Evolutionary conservation across 2,888 invertebrate species (phyloP), one percentile per base, ranked within the genome.

Genomic region (Heteromurus nitidus): DNA sequence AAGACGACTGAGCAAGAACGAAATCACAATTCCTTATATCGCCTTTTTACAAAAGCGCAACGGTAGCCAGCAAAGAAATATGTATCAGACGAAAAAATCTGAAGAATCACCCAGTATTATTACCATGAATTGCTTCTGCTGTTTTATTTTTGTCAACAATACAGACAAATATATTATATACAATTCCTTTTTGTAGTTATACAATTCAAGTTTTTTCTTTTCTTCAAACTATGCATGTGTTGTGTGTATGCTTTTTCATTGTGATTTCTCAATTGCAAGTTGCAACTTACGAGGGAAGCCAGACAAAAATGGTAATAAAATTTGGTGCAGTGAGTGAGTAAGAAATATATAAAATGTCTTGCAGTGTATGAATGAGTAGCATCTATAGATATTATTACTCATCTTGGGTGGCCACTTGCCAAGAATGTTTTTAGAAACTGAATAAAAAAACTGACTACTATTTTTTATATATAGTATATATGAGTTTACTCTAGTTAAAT

Each of bases 231-330:
- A 69, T 67, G 13, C 11, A 36, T 69, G 55, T 30, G 31, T 20
- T 30, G 53, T 53, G 31, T n/a, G n/a, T n/a, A n/a, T n/a, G n/a
- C n/a, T n/a, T 18, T 68, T 53, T 50, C 28, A 68, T 68, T 50
- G 22, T 60, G 42, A 60, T 60, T 72, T 72, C 58, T 44, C 70
- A 72, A 72, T 60, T 16, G 47, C 47, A 58, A 18, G 55, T 55
- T 22, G 22, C 7, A 9, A 53, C 65, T 50, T 20, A 30, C 28
- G n/a, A n/a, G n/a, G n/a, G n/a, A n/a, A n/a, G n/a, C n/a, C n/a
- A n/a, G n/a, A n/a, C n/a, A n/a, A 36, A 36, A 36, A 47, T n/a
- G n/a, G 47, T 16, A 16, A 60, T 26, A 42, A 5, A 60, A 36
- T n/a, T 47, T 47, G 55, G 24, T 55, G 55, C 26, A 55, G 55